Base-by-base conservation (phyloP, 2,113 vertebrate species). In the Nothocercus nigrocapillus region DNA sequence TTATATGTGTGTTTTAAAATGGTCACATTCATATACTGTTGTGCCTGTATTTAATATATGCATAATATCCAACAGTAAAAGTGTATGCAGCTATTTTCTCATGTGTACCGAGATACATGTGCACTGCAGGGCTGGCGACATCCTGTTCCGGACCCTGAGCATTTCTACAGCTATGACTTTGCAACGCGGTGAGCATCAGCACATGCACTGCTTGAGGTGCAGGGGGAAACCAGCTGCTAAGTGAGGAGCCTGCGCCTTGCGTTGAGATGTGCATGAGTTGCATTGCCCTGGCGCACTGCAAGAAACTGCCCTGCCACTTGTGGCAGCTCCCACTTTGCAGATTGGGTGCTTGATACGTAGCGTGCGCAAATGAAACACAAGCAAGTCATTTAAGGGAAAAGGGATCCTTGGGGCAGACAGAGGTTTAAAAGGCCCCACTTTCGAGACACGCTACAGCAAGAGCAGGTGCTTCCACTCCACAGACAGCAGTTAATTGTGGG, bases 401-500 rank as follows among this genome's bases (percentile, higher is more conserved):
- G 79, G 75, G 85, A 22, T 28, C 66, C 72, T 91, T 63, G 82
- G 66, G 90, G 76, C 69, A 93, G 86, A 83, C 32, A 91, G 40
- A 38, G 21, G 19, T 69, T 94, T 95, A 45, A 73, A 82, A 81
- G 77, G 67, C 83, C 88, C 81, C 19, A 28, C 64, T 81, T 97
- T 95, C 97, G 88, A 91, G 95, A 96, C 34, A 93, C 72, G 87
- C 67, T 6, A 3, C 78, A 66, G 87, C 73, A 87, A 82, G 68
- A 97, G 91, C 97, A 97, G 96, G 95, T 98, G 94, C 87, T 94
- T 95, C 64, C 72, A 95, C 78, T 92, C 93, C 77, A 74, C 51
- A 94, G 95, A 96, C 80, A 95, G 94, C 72, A 97, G 94, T 68
- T 97, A 97, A 98, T 93, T 98, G 95, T 93, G 94, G 97, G 93